Percentiles rank a stretch among this genome's conserved stretches.
Evolutionary conservation across 2,113 vertebrate species (phyloP).

Genomic region (Heteronetta atricapilla): DNA sequence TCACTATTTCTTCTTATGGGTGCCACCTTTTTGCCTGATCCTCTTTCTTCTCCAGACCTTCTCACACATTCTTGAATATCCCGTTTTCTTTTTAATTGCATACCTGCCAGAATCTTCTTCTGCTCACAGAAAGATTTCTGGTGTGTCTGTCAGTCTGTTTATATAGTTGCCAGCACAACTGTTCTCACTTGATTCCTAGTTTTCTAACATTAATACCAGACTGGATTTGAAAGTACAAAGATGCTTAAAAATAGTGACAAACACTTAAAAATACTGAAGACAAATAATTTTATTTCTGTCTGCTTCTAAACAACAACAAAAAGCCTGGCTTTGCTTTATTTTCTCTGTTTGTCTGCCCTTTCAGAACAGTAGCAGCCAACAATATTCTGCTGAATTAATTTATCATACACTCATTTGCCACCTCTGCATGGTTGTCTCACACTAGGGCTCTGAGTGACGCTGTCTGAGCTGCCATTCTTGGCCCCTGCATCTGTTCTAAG

Average conservation of each 20-base stretch:
- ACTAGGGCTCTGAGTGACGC: not conserved
- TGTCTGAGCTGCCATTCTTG: not conserved
- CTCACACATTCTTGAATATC: not conserved
- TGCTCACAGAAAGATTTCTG: slow-evolving; percentile 32
- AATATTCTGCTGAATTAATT: not conserved
- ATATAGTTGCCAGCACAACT: slow-evolving; percentile 1
- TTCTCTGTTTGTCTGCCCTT: not conserved
- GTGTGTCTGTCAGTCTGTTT: slow-evolving; percentile 16
- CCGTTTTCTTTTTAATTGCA: not conserved
- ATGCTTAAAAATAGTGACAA: not conserved
- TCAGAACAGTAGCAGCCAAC: not conserved
- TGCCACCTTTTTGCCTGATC: not conserved
- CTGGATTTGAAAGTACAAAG: not conserved
- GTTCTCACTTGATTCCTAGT: not conserved
- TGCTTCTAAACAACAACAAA: not conserved
- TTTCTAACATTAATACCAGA: not conserved
- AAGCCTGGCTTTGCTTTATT: not conserved
- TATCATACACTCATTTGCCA: not conserved
- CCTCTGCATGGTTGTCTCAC: slow-evolving; percentile 13
- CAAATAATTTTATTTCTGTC: not conserved
- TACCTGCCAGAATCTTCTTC: slow-evolving; percentile 41
- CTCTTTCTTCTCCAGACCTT: not conserved
- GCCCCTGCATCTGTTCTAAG: not conserved
- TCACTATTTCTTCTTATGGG: not conserved
- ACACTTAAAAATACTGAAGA: not conserved